Percentiles rank a stretch among this genome's conserved stretches.
Evolutionary conservation across 92 coral and sea anemone species (phyloP).

Genomic region (Meandrina meandrites): DNA sequence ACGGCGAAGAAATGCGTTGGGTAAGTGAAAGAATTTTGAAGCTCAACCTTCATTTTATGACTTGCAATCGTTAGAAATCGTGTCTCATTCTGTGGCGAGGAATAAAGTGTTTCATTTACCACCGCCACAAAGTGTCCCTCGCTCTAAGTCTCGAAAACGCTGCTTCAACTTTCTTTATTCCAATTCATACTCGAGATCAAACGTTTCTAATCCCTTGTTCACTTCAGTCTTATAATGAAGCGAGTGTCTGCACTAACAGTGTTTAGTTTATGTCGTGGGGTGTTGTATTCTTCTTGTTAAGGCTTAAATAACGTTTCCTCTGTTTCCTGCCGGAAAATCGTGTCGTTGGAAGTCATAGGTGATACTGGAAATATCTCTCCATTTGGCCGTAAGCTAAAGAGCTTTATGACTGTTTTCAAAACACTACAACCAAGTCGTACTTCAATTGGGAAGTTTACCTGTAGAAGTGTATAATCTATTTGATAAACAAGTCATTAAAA

Average conservation of each 20-base stretch:
- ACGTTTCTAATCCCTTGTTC: neutral
- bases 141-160: neutral
- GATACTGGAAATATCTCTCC: neutral
- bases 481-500: conserved; percentile 33
- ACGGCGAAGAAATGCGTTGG: neutral
- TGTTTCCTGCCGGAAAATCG: neutral
- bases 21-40: conserved; percentile 9
- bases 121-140: neutral
- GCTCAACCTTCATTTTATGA: neutral
- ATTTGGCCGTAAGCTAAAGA: conserved; percentile 3
- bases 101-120: neutral
- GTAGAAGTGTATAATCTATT: conserved; percentile 20
- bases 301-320: neutral
- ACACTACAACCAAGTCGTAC: neutral
- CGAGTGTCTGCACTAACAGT: neutral
- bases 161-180: neutral
- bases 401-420: conserved; percentile 3
- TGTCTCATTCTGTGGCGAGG: neutral
- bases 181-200: neutral
- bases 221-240: neutral
- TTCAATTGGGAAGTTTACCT: conserved; percentile 16
- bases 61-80: neutral
- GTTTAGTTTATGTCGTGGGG: neutral
- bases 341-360: neutral
- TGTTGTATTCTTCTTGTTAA: neutral